Evolutionary conservation across 1,140 invertebrate genomes (phyloP).

Genomic region (Streblospio benedicti): DNA sequence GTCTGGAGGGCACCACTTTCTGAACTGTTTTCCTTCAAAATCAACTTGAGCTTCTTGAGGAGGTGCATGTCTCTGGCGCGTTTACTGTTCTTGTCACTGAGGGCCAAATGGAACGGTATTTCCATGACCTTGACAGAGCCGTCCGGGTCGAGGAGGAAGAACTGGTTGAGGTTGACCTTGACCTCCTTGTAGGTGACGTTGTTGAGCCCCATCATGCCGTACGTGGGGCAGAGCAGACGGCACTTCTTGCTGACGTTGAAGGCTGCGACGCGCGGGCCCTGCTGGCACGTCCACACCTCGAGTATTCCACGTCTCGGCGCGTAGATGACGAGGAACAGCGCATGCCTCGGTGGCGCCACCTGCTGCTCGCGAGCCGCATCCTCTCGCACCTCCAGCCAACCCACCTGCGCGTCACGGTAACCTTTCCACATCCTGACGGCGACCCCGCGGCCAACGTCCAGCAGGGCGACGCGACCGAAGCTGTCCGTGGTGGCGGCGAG

Average conservation of each 20-base stretch:
- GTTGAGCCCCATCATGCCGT: slow-evolving; percentile 66
- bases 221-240: slow-evolving; percentile 55
- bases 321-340: slow-evolving; percentile 76
- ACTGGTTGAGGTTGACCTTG: slow-evolving; percentile 58
- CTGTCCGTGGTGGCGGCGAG: slow-evolving; percentile 74
- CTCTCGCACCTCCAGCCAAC: slow-evolving; percentile 71
- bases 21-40: slow-evolving; percentile 39
- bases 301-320: slow-evolving; percentile 71
- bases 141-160: slow-evolving; percentile 71
- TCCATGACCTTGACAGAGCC: slow-evolving; percentile 69
- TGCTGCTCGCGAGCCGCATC: slow-evolving; percentile 39
- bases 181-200: slow-evolving; percentile 44
- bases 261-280: slow-evolving; percentile 76
- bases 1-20: slow-evolving; percentile 25
- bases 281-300: slow-evolving; percentile 77
- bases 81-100: slow-evolving; percentile 72
- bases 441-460: slow-evolving; percentile 71
- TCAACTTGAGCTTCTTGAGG: slow-evolving; percentile 57
- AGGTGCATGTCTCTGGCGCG: slow-evolving; percentile 77
- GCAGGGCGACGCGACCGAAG: slow-evolving; percentile 72
- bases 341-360: slow-evolving; percentile 32
- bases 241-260: slow-evolving; percentile 75
- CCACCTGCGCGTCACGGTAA: slow-evolving; percentile 77
- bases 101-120: slow-evolving; percentile 78
- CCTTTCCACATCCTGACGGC: slow-evolving; percentile 85